Evolutionary conservation across 2,797 vertebrate species (phyloP).

Genomic region (Mallotus villosus): DNA sequence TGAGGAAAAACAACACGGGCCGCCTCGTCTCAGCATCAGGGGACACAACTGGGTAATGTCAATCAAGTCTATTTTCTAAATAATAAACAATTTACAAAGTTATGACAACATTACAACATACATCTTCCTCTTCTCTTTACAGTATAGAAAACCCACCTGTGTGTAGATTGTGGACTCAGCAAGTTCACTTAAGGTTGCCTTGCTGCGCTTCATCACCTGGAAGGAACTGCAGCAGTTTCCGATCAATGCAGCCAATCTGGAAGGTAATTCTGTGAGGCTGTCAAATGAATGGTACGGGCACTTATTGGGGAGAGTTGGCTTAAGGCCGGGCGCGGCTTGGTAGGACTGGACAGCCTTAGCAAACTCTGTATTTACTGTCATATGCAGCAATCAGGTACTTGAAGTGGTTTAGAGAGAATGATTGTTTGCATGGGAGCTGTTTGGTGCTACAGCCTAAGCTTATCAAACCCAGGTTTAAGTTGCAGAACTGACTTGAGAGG

Average conservation of each 20-base stretch:
- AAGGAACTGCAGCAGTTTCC: conserved; percentile 6
- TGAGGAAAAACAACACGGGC: no score
- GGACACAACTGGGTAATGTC: no score
- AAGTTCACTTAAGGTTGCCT: conserved; percentile 18
- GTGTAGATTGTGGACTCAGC: conserved; percentile 6
- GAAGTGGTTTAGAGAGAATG: not conserved
- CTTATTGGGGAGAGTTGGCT: conserved; percentile 7
- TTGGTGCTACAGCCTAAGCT: not conserved
- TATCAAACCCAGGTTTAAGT: not conserved
- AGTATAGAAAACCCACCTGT: conserved; percentile 6
- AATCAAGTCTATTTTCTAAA: no score
- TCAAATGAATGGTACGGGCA: conserved; percentile 14
- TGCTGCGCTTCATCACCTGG: conserved; percentile 9
- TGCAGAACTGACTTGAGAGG: not conserved
- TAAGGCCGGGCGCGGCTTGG: not conserved
- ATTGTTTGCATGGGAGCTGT: not conserved
- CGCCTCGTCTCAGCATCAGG: no score
- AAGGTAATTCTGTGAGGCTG: conserved; percentile 16
- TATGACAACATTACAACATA: not conserved
- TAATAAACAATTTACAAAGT: not conserved
- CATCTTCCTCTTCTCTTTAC: not conserved
- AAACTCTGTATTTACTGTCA: not conserved
- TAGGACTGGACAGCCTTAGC: not conserved
- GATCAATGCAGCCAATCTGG: conserved; percentile 28
- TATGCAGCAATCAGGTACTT: not conserved